Conservation (phyloP, 2,113 vertebrate genomes). For the Capra hircus region DNA sequence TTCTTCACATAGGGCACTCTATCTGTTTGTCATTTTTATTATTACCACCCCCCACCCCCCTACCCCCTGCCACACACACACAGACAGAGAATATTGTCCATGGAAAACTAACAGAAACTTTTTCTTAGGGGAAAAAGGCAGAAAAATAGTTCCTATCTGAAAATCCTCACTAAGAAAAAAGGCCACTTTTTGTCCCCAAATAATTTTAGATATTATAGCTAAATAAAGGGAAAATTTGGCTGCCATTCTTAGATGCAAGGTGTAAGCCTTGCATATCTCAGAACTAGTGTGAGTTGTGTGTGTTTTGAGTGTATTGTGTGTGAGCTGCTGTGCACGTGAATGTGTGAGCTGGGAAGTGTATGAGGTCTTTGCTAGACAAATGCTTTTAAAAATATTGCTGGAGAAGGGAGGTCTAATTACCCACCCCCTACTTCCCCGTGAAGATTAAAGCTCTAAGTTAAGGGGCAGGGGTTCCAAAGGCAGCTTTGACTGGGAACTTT, state of each 20-base stretch:
- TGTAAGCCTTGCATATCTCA: neutral
- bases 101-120: neutral
- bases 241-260: neutral
- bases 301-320: neutral
- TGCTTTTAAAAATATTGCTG: slow-evolving; percentile 9
- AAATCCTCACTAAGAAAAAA: neutral
- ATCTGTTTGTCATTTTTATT: slow-evolving; percentile 43
- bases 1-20: slow-evolving; percentile 35
- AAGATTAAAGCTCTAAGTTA: neutral
- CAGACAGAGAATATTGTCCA: neutral
- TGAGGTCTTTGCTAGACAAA: neutral
- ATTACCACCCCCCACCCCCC: fast-evolving
- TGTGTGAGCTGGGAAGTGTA: neutral
- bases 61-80: neutral
- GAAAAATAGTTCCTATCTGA: neutral
- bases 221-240: slow-evolving; percentile 12
- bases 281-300: neutral
- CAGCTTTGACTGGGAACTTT: slow-evolving; percentile 18
- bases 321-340: neutral
- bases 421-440: too few relatives aligned
- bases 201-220: slow-evolving; percentile 18
- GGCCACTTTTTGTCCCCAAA: neutral
- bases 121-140: slow-evolving; percentile 4
- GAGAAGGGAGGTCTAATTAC: neutral
- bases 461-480: neutral